Percentiles rank a stretch among this genome's conserved stretches.
These are phyloP conservation scores for Drosophila conformis DNA, from an alignment of 2,888 invertebrate genomes.

Conservation along the genomic window DNA sequence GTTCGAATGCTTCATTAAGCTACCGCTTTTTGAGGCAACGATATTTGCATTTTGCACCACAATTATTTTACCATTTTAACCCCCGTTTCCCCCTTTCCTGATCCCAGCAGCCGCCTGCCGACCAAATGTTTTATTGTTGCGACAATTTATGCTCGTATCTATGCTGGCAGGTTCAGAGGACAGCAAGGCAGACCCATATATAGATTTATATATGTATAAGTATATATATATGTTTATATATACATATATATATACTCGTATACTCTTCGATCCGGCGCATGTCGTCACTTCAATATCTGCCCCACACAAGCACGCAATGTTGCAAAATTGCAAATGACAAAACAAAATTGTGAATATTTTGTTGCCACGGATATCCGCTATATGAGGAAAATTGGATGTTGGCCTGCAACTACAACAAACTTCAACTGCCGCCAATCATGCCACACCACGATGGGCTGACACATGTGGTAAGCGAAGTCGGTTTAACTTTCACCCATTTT, in stretches of 20 bases:
- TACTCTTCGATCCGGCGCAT: conserved; percentile 9
- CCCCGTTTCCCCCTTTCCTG: background rate
- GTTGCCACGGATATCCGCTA: conserved; percentile 74
- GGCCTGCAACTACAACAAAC: conserved; percentile 16
- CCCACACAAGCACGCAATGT: conserved; percentile 33
- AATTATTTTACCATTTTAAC: conserved; percentile 63
- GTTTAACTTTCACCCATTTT: conserved; percentile 31
- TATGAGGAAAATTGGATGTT: conserved; percentile 58
- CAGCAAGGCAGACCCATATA: background rate
- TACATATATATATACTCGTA: conserved; percentile 1
- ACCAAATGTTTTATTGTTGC: conserved; percentile 57
- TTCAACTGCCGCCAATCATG: conserved; percentile 24
- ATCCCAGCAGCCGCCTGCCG: background rate
- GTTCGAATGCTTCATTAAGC: conserved; percentile 42
- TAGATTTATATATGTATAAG: background rate
- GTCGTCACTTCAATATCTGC: conserved; percentile 41
- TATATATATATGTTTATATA: background rate
- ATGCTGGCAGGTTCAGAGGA: conserved; percentile 28
- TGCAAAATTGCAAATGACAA: conserved; percentile 72
- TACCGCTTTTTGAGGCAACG: conserved; percentile 21
- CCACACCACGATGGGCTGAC: background rate
- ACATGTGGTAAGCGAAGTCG: background rate
- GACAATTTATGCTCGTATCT: conserved; percentile 49
- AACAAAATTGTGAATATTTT: conserved; percentile 58
- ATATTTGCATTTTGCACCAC: conserved; percentile 67